Percentiles rank a stretch among this genome's conserved stretches.
These are phyloP conservation scores for Daubentonia madagascariensis DNA, from an alignment of 2,113 vertebrate species.

Conservation along the genomic window DNA sequence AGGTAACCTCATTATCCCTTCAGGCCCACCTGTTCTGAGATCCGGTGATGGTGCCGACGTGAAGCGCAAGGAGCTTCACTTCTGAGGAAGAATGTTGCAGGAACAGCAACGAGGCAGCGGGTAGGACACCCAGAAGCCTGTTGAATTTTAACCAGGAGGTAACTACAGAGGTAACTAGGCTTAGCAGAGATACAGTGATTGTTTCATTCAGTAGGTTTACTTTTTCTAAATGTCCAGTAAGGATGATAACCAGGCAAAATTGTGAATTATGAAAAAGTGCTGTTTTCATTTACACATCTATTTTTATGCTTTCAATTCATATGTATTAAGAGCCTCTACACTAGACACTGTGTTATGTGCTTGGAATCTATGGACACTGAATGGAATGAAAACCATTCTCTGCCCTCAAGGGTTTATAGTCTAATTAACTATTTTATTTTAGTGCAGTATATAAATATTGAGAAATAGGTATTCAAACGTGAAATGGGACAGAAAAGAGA, in stretches of 20 bases:
- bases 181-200: background rate
- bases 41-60: background rate
- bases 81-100: background rate
- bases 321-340: background rate
- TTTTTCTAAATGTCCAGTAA: background rate
- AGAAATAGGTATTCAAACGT: background rate
- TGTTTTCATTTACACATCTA: background rate
- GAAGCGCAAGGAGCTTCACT: background rate
- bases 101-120: background rate
- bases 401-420: background rate
- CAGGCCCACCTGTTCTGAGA: background rate
- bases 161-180: background rate
- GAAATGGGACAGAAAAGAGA: background rate
- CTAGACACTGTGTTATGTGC: background rate
- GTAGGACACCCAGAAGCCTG: background rate
- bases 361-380: background rate
- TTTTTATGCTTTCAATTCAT: background rate
- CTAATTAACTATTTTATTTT: background rate
- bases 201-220: background rate
- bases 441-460: background rate
- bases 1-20: slow-evolving; percentile 36
- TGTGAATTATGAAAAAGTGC: background rate
- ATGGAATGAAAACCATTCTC: background rate
- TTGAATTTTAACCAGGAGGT: background rate
- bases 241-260: background rate